Percentiles rank a stretch among this genome's conserved stretches.
Conservation (phyloP, 2,888 invertebrate species). For the Drosophila meridionalis region DNA sequence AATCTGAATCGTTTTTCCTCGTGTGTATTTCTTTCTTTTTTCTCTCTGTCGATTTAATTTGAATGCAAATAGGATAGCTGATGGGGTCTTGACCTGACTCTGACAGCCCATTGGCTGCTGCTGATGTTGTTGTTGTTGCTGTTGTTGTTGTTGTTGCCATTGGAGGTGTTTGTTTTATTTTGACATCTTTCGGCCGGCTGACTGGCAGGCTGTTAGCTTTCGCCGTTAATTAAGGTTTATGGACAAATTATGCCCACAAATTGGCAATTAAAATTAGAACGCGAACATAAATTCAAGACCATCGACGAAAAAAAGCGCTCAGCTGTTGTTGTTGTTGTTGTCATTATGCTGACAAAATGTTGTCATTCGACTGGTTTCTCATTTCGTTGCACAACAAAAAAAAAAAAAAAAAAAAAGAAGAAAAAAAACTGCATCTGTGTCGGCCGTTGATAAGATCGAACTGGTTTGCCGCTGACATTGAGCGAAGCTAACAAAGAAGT, state of each 20-base stretch:
- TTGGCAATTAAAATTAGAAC: constrained; percentile 81
- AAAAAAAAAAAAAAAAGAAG: background rate
- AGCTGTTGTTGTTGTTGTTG: constrained; percentile 50
- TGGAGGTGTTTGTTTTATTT: constrained; percentile 77
- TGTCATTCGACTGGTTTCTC: constrained; percentile 71
- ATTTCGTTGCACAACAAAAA: constrained; percentile 63
- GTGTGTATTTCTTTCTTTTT: background rate
- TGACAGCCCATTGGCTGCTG: constrained; percentile 34
- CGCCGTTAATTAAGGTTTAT: constrained; percentile 79
- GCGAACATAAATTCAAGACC: constrained; percentile 73
- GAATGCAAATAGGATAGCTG: constrained; percentile 67
- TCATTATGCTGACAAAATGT: constrained; percentile 64
- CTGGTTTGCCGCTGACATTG: constrained; percentile 41
- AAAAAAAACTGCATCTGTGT: constrained; percentile 39
- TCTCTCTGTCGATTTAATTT: constrained; percentile 49
- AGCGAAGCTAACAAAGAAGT: constrained; percentile 8
- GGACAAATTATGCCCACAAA: constrained; percentile 81
- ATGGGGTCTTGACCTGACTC: constrained; percentile 37
- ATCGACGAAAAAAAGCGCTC: constrained; percentile 33
- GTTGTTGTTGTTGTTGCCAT: constrained; percentile 32
- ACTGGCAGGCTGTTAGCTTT: constrained; percentile 64
- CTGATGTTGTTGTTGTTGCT: constrained; percentile 16
- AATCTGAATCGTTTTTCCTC: background rate
- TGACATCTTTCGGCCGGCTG: constrained; percentile 67
- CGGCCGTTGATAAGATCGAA: constrained; percentile 47